Evolutionary conservation across 2,797 vertebrate genomes (phyloP), one percentile per base, ranked within the genome.

Genomic region (Anguilla anguilla): DNA sequence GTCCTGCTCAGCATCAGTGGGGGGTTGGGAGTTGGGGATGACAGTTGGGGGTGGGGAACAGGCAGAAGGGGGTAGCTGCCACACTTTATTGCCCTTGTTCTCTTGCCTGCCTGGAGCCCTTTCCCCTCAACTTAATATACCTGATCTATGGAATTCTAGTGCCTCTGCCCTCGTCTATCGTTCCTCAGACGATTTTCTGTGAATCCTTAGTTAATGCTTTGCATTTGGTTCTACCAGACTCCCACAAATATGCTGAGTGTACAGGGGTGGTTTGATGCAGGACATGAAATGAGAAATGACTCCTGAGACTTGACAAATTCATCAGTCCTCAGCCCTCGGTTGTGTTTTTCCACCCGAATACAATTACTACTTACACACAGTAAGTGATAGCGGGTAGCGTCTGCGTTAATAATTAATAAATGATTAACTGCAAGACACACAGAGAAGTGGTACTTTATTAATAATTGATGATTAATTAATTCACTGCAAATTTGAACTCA

Each of bases 1-100:
- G 93, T 94, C 93, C 93, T 95, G 94, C 87, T 81, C 89, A 87
- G 87, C 92, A 92, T 90, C 93, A 92, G 90, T 91, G 88, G 89
- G 91, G 93, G 90, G 77, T 22, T 87, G 87, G 89, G 85, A 87
- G 55, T 84, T 9, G 91, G 86, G 88, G 87, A 90, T 87, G 86
- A 92, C 89, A 74, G 25, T 82, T 90, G 89, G 57, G 87, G 88
- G 91, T 83, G 79, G 57, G 84, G 49, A 84, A 67, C 43, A 2
- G 55, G 53, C 55, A 51, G 39, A 84, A 46, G 53, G 83, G 49
- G 64, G 87, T 49, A 53, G 28, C 22, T 49, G 55, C 91, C 91
- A 89, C 92, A 90, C 91, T 92, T 91, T 91, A 92, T 92, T 90
- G 93, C 94, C 94, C 91, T 92, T 89, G 89, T 93, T 91, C 87